These are phyloP conservation scores for Thecocarcelia acutangulata DNA, from an alignment of 2,888 invertebrate genomes.

Conservation along the genomic window DNA sequence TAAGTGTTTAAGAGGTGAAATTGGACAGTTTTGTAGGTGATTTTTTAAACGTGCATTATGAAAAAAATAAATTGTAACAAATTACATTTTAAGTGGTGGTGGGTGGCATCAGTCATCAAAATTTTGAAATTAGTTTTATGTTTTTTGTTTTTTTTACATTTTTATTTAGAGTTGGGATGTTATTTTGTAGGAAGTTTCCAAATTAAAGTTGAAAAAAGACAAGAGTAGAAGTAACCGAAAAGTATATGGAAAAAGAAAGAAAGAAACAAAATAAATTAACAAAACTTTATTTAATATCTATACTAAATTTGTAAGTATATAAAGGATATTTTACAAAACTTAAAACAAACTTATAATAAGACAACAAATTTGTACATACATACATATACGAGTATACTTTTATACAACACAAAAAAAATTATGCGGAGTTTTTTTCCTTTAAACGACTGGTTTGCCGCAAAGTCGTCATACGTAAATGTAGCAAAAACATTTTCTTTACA, in stretches of 20 bases:
- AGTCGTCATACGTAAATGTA: no score
- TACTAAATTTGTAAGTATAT: background rate
- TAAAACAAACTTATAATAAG: conserved; percentile 53
- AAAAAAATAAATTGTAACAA: background rate
- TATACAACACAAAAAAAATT: no score
- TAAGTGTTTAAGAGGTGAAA: conserved; percentile 11
- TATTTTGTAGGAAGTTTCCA: conserved; percentile 41
- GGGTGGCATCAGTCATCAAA: conserved; percentile 36
- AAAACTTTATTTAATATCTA: conserved; percentile 55
- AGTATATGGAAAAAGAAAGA: conserved; percentile 74
- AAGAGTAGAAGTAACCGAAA: conserved; percentile 72
- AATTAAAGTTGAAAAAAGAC: conserved; percentile 56
- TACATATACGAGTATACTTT: no score
- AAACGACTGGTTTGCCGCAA: no score
- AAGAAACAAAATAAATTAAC: conserved; percentile 72
- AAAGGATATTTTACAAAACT: background rate
- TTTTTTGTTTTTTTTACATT: background rate
- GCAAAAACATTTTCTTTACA: no score
- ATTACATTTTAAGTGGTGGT: conserved; percentile 13
- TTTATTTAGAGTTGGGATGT: conserved; percentile 6
- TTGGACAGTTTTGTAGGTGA: conserved; percentile 25
- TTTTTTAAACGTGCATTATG: conserved; percentile 37
- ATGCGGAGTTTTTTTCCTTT: no score
- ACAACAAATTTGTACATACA: no score
- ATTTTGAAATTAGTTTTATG: conserved; percentile 6